A percentile compares a stretch with the other conserved stretches of the same genome.
These are phyloP conservation scores for Cosmia trapezina DNA, from an alignment of 2,888 invertebrate species.

Conservation along the genomic window DNA sequence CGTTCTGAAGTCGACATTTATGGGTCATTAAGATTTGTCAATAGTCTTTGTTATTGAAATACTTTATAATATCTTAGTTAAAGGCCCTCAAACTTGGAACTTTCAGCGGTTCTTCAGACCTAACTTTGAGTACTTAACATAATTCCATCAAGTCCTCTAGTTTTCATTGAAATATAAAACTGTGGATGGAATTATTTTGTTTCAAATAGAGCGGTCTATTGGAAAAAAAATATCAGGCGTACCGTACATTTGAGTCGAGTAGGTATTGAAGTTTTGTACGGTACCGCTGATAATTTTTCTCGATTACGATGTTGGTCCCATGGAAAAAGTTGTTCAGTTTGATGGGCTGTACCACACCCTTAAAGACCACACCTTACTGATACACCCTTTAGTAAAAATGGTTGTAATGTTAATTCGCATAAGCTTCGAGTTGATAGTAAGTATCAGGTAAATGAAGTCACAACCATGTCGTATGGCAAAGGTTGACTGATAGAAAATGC, in stretches of 20 bases:
- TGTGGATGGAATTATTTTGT: no score
- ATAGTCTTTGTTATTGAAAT: slow-evolving; percentile 21
- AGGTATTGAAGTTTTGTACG: no score
- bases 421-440: background rate
- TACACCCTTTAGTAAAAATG: background rate
- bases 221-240: no score
- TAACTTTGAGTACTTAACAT: slow-evolving; percentile 38
- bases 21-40: slow-evolving; percentile 10
- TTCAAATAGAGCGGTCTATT: background rate
- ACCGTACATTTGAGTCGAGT: no score
- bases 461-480: background rate
- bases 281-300: background rate
- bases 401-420: background rate
- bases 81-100: slow-evolving; percentile 12
- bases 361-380: no score
- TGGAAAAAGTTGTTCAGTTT: no score
- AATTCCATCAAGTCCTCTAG: slow-evolving; percentile 13
- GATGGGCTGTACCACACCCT: no score
- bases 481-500: background rate
- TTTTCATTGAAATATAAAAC: slow-evolving; percentile 5
- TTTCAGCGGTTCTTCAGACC: slow-evolving; percentile 24
- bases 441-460: background rate
- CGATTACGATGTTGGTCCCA: no score
- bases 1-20: background rate
- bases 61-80: slow-evolving; percentile 16